Evolutionary conservation across 2,113 vertebrate species (phyloP).

Genomic region (Ibidorhyncha struthersii): DNA sequence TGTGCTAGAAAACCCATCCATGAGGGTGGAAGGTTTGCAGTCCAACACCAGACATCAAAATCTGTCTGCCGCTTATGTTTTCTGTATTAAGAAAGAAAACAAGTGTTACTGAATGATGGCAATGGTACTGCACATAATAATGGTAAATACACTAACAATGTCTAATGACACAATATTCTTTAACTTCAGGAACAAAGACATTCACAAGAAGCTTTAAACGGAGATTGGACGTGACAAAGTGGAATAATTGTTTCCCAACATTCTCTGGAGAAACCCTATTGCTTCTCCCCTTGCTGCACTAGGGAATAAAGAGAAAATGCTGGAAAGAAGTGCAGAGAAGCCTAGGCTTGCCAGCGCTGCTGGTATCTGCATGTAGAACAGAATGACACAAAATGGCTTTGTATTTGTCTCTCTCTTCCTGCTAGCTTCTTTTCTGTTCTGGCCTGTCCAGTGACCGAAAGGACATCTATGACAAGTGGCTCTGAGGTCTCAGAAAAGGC

Average conservation of each 20-base stretch:
- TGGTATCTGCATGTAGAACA: background rate
- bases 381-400: background rate
- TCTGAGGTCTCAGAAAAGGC: background rate
- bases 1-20: background rate
- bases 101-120: background rate
- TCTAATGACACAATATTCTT: background rate
- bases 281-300: background rate
- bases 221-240: background rate
- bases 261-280: background rate
- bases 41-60: background rate
- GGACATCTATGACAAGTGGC: background rate
- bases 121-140: background rate
- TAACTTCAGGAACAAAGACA: background rate
- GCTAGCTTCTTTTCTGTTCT: background rate
- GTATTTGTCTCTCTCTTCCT: background rate
- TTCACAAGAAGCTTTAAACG: background rate
- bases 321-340: background rate
- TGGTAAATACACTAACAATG: background rate
- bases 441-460: background rate
- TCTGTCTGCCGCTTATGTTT: background rate
- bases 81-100: background rate
- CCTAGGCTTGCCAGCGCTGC: background rate
- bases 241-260: background rate
- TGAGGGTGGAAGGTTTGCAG: background rate
- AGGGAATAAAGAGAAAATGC: background rate